phyloP scores from a whole-genome alignment of 2,797 vertebrate species.

The Rallus crepitans region DNA sequence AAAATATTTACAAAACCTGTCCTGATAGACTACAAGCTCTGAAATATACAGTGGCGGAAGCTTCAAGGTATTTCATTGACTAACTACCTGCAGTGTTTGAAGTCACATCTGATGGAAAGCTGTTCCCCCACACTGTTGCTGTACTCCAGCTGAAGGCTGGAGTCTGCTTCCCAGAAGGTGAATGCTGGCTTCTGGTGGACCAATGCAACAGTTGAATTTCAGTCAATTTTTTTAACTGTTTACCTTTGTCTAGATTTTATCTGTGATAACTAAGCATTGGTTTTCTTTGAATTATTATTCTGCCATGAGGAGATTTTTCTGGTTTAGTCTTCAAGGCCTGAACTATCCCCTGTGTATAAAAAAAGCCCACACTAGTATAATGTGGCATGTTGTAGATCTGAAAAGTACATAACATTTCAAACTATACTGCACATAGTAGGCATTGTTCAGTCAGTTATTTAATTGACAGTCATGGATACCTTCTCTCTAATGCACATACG shows the following conservation, averaged over 20 bases:
- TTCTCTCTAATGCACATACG: not conserved
- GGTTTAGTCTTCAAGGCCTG: not conserved
- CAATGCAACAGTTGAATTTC: not conserved
- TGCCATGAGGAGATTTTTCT: not conserved
- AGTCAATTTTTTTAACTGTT: not conserved
- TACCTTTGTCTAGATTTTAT: not conserved
- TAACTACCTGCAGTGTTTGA: not conserved
- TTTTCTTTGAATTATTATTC: not conserved
- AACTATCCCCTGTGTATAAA: not conserved
- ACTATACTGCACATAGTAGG: not conserved
- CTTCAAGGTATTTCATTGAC: not conserved
- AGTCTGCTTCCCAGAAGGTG: not conserved
- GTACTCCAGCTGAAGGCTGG: not conserved
- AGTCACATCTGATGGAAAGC: not conserved
- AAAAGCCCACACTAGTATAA: fast-evolving
- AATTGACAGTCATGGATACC: not conserved
- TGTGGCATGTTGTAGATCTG: not conserved
- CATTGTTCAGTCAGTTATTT: not conserved
- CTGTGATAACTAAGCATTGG: not conserved
- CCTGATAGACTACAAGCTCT: not conserved
- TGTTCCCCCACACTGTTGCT: not conserved
- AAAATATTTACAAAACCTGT: not conserved
- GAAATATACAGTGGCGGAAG: not conserved
- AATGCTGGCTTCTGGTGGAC: not conserved
- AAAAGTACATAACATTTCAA: not conserved